Evolutionary conservation across 2,113 vertebrate genomes (phyloP), one percentile per base, ranked within the genome.

Genomic region (Muscicapa adusta): DNA sequence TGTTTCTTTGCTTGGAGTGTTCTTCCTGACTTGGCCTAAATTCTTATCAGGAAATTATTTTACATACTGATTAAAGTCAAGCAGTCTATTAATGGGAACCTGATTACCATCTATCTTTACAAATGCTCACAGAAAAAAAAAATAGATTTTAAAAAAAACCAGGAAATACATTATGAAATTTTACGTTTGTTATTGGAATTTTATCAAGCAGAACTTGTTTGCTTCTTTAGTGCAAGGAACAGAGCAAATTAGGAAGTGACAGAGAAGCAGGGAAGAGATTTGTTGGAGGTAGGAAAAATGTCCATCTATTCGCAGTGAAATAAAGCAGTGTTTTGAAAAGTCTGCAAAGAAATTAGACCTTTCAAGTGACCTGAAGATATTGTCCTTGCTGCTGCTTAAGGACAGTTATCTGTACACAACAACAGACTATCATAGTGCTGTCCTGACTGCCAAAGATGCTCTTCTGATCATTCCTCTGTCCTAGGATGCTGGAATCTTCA

Each of bases 1-100:
- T 97, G 96, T 95, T 91, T 80, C 89, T 95, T 93, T 67, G 72
- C 90, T 83, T 89, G 82, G 81, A 91, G 31, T 82, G 50, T 79
- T 96, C 72, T 79, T 90, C 63, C 85, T 88, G 73, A 67, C 34
- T 95, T 92, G 81, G 67, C 81, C 70, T 86, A 89, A 95, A 96
- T 91, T 91, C 83, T 89, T 90, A 83, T 43, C 28, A 85, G 70
- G 43, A 85, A 72, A 93, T 86, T 86, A 66, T 89, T 61, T 57
- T 75, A 63, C 43, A 19, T 58, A 73, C 36, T 22, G 33, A 77
- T 76, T 76, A 85, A 90, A 95, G 31, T 74, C 56, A 84, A 74
- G 25, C 20, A 88, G 19, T 20, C 25, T 77, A 24, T 56, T 85
- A 85, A 66, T 47, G 36, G 15, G 54, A 82, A 57, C 3, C 20